Conservation (phyloP, 2,113 vertebrate species). For the Psettodes erumei region DNA sequence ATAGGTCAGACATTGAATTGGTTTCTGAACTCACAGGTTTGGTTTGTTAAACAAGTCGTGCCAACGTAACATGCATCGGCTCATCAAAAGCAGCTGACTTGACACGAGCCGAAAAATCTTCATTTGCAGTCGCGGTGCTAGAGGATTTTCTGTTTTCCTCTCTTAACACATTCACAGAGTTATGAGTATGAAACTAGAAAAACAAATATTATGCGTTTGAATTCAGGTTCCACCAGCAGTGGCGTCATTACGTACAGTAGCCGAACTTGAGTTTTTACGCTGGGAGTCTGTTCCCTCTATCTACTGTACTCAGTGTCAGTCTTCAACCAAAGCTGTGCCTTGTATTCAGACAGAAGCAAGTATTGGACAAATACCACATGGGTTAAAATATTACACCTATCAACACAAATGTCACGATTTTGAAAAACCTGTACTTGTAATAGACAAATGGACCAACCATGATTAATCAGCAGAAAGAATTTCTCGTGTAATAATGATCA, state of each 20-base stretch:
- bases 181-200: background rate
- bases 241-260: background rate
- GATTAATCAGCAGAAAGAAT: background rate
- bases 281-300: background rate
- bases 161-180: background rate
- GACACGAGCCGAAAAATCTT: background rate
- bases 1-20: background rate
- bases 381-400: background rate
- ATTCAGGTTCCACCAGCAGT: slow-evolving; percentile 30
- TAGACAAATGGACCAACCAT: background rate
- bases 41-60: slow-evolving; percentile 1
- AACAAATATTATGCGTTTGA: background rate
- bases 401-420: background rate
- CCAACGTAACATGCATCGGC: slow-evolving; percentile 17
- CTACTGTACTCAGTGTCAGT: slow-evolving; percentile 10
- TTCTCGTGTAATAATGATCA: background rate
- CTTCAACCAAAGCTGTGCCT: slow-evolving; percentile 52
- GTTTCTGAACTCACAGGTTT: slow-evolving; percentile 4
- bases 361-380: background rate
- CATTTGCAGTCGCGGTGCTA: slow-evolving; percentile 1
- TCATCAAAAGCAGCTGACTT: background rate
- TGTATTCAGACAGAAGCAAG: slow-evolving; percentile 24
- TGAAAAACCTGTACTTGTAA: background rate
- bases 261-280: background rate
- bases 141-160: background rate